Percentiles rank a stretch among this genome's conserved stretches.
These are phyloP conservation scores for Linepithema humile DNA, from an alignment of 1,140 invertebrate species.

Conservation along the genomic window DNA sequence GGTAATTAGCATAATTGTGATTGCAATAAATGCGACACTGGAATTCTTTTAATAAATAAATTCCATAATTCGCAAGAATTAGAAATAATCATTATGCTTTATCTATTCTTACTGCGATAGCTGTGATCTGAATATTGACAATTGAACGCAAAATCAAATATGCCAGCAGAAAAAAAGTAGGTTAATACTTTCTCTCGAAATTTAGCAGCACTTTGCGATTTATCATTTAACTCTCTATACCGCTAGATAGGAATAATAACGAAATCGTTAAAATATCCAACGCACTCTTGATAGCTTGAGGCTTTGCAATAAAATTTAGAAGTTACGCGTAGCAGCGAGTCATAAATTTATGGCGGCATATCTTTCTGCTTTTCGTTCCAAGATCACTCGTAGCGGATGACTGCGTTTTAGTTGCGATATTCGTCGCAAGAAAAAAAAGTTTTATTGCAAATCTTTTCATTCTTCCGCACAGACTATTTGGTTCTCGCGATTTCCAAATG, in stretches of 20 bases:
- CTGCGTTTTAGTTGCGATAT: not conserved
- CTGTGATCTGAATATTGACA: not conserved
- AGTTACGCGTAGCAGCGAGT: constrained; percentile 5
- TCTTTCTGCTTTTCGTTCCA: constrained; percentile 21
- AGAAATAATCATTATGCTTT: not conserved
- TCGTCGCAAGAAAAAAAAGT: constrained; percentile 19
- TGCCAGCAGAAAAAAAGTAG: not conserved
- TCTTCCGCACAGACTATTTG: not conserved
- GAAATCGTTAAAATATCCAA: constrained; percentile 40
- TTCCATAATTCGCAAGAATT: no score
- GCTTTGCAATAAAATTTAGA: constrained; percentile 28
- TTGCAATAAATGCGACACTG: not conserved
- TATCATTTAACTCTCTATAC: not conserved
- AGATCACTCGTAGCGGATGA: constrained; percentile 31
- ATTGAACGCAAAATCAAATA: not conserved
- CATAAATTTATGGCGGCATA: constrained; percentile 40
- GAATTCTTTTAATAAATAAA: not conserved
- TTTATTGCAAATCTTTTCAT: not conserved
- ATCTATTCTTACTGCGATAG: not conserved
- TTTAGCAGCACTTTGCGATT: not conserved
- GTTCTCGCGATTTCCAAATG: constrained; percentile 36
- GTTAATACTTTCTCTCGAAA: not conserved
- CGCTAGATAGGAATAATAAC: constrained; percentile 18
- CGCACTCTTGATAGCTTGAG: not conserved
- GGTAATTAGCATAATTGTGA: not conserved